A percentile compares a stretch with the other conserved stretches of the same genome.
Evolutionary conservation across 2,113 vertebrate genomes (phyloP).

Genomic region (Illadopsis cleaveri): DNA sequence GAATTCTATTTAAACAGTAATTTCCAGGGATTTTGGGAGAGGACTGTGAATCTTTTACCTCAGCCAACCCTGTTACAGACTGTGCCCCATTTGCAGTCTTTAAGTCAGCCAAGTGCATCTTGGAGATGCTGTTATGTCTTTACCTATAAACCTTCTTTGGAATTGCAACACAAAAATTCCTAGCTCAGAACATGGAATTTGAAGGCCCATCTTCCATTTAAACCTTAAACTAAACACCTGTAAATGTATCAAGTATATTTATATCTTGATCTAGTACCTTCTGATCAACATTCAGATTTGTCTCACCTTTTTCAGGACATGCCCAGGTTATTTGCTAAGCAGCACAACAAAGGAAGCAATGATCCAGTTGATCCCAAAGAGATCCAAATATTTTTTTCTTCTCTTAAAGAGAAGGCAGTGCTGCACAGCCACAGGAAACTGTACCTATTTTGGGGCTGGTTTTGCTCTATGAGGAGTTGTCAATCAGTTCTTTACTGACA

Average conservation of each 20-base stretch:
- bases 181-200: constrained; percentile 11
- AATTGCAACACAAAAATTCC: neutral
- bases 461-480: neutral
- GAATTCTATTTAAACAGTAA: constrained; percentile 67
- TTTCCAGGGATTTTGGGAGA: constrained; percentile 68
- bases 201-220: constrained; percentile 27
- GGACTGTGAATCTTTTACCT: constrained; percentile 57
- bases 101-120: constrained; percentile 27
- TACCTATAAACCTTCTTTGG: constrained; percentile 25
- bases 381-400: neutral
- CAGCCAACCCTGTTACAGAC: constrained; percentile 30
- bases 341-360: neutral
- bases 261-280: constrained; percentile 10
- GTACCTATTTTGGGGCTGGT: neutral
- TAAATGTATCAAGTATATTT: neutral
- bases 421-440: neutral
- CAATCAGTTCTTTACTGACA: neutral
- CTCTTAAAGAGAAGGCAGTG: neutral
- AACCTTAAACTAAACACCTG: constrained; percentile 23
- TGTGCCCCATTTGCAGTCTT: constrained; percentile 34
- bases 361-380: neutral
- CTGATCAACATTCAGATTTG: neutral
- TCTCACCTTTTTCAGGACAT: neutral
- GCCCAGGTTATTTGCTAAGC: neutral
- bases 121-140: constrained; percentile 20